Evolutionary conservation across 2,113 vertebrate species (phyloP).

Genomic region (Puffinus mauretanicus): DNA sequence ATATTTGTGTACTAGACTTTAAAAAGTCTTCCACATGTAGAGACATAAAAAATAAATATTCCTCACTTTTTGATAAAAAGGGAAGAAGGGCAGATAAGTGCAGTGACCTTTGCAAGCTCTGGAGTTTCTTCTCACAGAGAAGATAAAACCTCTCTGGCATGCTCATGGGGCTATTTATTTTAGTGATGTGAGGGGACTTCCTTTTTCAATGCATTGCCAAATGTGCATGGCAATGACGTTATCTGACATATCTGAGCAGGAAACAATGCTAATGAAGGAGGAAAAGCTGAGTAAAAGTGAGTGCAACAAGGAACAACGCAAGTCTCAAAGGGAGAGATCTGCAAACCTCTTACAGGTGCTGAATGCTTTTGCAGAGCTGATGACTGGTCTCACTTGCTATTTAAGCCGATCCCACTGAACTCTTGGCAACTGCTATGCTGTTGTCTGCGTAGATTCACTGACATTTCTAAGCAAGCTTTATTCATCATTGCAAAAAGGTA

Average conservation of each 20-base stretch:
- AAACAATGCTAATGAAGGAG: not conserved
- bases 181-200: not conserved
- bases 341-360: not conserved
- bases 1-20: not conserved
- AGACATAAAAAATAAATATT: not conserved
- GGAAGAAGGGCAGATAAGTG: not conserved
- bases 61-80: not conserved
- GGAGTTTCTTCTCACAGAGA: not conserved
- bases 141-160: not conserved
- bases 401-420: not conserved
- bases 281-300: not conserved
- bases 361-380: not conserved
- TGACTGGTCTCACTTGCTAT: not conserved
- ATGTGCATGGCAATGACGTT: not conserved
- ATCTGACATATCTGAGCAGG: not conserved
- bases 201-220: not conserved
- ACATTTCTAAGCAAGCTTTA: not conserved
- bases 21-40: not conserved
- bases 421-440: not conserved
- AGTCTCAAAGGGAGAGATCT: not conserved
- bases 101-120: not conserved
- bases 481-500: not conserved
- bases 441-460: not conserved
- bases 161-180: not conserved
- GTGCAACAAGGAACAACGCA: not conserved